A percentile compares a stretch with the other conserved stretches of the same genome.
These are phyloP conservation scores for Tachysurus vachellii DNA, from an alignment of 2,113 vertebrate species.

Conservation along the genomic window DNA sequence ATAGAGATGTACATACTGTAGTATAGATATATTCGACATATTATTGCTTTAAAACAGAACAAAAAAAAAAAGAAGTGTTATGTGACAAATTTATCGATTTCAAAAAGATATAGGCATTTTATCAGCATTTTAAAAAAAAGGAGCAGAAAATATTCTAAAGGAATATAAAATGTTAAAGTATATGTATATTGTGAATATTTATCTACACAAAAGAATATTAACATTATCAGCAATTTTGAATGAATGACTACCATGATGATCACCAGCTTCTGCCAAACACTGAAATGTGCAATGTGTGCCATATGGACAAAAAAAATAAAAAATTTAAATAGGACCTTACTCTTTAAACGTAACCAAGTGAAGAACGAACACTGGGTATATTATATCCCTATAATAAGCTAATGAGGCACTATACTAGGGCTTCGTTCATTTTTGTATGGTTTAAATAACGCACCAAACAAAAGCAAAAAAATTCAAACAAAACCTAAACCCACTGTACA, in stretches of 20 bases:
- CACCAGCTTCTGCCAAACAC: conserved; percentile 54
- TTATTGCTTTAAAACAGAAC: background rate
- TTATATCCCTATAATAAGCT: background rate
- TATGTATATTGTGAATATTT: conserved; percentile 53
- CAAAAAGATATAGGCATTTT: conserved; percentile 18
- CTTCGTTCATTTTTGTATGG: conserved; percentile 12
- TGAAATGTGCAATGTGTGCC: conserved; percentile 54
- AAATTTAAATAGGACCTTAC: background rate
- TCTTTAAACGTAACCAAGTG: conserved; percentile 22
- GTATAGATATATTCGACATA: conserved; percentile 15
- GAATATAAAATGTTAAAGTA: conserved; percentile 42
- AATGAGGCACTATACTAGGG: background rate
- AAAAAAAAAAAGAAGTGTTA: background rate
- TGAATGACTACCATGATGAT: conserved; percentile 46
- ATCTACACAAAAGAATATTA: conserved; percentile 50
- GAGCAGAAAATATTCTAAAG: conserved; percentile 30
- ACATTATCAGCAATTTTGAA: conserved; percentile 52
- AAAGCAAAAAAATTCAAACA: background rate
- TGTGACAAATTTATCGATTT: conserved; percentile 25
- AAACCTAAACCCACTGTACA: conserved; percentile 6
- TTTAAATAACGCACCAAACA: conserved; percentile 6
- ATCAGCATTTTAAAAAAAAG: conserved; percentile 6
- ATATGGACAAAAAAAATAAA: conserved; percentile 44
- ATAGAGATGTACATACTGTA: conserved; percentile 46
- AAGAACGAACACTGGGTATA: background rate